phyloP scores from a whole-genome alignment of 2,797 vertebrate genomes.

The Phrynocephalus vlangalii region DNA sequence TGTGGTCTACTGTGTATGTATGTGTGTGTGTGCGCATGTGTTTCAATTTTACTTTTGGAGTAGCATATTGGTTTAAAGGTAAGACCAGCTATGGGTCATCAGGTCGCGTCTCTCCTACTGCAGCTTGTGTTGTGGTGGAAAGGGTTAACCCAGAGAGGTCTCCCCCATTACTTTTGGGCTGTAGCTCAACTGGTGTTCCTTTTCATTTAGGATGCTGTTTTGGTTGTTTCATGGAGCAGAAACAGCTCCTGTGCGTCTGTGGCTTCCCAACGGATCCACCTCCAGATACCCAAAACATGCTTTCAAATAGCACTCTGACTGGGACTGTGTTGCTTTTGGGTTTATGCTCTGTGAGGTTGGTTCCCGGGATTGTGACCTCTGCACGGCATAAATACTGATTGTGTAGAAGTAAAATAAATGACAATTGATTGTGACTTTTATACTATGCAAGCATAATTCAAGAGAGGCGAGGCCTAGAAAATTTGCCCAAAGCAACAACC shows the following conservation, averaged over 20 bases:
- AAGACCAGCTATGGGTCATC: neutral
- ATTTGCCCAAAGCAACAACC: neutral
- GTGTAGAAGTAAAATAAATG: slow-evolving; percentile 33
- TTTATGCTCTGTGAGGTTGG: neutral
- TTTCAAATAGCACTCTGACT: neutral
- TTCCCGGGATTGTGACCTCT: neutral
- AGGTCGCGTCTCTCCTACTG: neutral
- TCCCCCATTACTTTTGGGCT: neutral
- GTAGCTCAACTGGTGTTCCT: neutral
- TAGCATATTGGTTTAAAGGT: slow-evolving; percentile 19
- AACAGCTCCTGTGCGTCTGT: neutral
- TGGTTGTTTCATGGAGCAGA: neutral
- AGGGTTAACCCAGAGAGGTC: neutral
- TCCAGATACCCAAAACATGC: neutral
- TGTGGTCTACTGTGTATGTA: slow-evolving; percentile 5
- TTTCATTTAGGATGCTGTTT: neutral
- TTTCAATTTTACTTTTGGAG: slow-evolving; percentile 9
- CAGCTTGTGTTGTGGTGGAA: neutral
- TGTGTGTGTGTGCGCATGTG: slow-evolving; percentile 19
- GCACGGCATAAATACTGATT: slow-evolving; percentile 45
- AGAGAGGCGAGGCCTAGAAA: slow-evolving; percentile 48
- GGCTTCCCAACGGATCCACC: neutral
- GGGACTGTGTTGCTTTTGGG: neutral
- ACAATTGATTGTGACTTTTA: neutral
- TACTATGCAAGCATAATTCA: slow-evolving; percentile 44